phyloP scores from a whole-genome alignment of 2,797 vertebrate species.

The Podarcis lilfordi region DNA sequence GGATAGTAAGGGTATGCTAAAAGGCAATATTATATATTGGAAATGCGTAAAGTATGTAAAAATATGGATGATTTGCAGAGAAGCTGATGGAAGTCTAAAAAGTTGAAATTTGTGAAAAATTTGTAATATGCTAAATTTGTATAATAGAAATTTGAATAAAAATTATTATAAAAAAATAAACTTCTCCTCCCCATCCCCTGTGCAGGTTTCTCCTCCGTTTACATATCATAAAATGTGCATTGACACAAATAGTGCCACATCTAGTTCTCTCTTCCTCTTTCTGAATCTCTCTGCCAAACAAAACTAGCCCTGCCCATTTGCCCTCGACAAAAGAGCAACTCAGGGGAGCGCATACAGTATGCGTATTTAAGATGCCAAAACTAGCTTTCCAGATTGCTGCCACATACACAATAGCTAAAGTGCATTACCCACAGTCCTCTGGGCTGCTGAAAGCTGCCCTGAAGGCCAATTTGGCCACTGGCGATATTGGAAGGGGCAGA shows the following conservation, averaged over 20 bases:
- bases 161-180: too few relatives aligned
- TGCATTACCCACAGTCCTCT: neutral
- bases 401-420: conserved; percentile 15
- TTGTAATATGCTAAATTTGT: too few relatives aligned
- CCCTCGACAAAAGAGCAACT: neutral
- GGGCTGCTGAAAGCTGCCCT: conserved; percentile 12
- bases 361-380: neutral
- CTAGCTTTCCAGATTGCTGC: neutral
- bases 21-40: too few relatives aligned
- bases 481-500: too few relatives aligned
- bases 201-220: neutral
- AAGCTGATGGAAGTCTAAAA: too few relatives aligned
- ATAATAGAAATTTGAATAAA: too few relatives aligned
- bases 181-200: neutral
- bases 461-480: conserved; percentile 26
- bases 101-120: too few relatives aligned
- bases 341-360: neutral
- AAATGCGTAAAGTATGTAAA: too few relatives aligned
- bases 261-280: too few relatives aligned
- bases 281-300: neutral
- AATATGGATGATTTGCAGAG: too few relatives aligned
- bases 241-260: too few relatives aligned
- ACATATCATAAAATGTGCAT: neutral
- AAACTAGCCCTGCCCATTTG: neutral
- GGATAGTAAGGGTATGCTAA: too few relatives aligned